These are phyloP conservation scores for Jacana jacana DNA, from an alignment of 2,113 vertebrate genomes.

Conservation along the genomic window DNA sequence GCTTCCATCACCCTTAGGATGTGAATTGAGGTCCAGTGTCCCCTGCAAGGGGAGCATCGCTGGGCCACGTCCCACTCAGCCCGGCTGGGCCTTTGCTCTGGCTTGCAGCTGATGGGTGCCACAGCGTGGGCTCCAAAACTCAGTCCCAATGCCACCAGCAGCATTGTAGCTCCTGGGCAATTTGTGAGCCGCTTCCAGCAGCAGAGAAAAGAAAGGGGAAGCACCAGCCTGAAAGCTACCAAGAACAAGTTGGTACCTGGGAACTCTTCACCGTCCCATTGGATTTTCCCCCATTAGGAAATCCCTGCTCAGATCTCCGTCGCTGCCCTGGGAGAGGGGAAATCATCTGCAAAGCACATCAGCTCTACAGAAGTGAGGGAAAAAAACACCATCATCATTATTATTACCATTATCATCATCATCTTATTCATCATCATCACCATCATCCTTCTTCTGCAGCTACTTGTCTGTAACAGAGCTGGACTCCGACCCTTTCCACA, in stretches of 20 bases:
- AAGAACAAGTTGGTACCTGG: accelerated
- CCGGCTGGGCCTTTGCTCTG: neutral
- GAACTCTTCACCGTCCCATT: accelerated
- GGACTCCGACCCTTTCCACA: accelerated
- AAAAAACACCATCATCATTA: neutral
- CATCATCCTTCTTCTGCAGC: neutral
- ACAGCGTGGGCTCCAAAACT: accelerated
- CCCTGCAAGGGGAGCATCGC: accelerated
- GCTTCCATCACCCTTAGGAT: accelerated
- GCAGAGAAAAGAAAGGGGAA: neutral
- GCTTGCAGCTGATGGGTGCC: neutral
- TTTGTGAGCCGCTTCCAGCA: neutral
- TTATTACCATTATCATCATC: accelerated
- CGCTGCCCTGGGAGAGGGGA: neutral
- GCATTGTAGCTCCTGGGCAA: accelerated
- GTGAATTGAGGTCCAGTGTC: neutral
- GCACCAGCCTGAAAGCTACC: neutral
- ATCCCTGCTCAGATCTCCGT: neutral
- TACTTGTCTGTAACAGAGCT: neutral
- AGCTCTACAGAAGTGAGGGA: neutral
- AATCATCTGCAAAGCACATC: neutral
- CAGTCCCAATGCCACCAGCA: accelerated
- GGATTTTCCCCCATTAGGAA: neutral
- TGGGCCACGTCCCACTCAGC: accelerated
- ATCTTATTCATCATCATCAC: accelerated